Evolutionary conservation across 1,140 invertebrate genomes (phyloP), one percentile per base, ranked within the genome.

Genomic region (Forficula auricularia): DNA sequence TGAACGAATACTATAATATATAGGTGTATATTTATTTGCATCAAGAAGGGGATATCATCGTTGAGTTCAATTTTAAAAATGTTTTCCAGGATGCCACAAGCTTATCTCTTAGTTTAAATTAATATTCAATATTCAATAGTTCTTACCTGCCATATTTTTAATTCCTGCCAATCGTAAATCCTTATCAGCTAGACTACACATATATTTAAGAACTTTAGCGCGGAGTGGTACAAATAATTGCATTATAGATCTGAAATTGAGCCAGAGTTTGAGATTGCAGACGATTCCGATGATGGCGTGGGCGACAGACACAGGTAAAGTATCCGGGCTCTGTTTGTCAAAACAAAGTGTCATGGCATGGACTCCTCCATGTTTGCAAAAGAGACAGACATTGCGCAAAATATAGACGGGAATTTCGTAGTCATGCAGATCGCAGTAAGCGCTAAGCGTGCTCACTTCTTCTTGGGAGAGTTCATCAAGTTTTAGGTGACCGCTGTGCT

Each of bases 251-350:
- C 81, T 75, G 53, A 84, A 87, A 64, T 91, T 91, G 50, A 94
- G 72, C 88, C 88, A 94, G n/a, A 90, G 63, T 56, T 91, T 87
- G 32, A 94, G 74, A 70, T 91, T 90, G 45, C 86, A 85, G 47
- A 90, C 80, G 42, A 89, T 75, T 50, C 79, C 80, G 50, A 91
- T 84, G 57, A 94, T 82, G 19, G 84, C 79, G 68, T 92, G 86
- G 15, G 86, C 86, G 55, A 89, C 78, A 19, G 79, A 79, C 43
- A 90, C 71, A 3, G 87, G 82, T 48, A 94, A 65, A 22, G 69
- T 71, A 49, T 78, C 74, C 8, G 83, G 77, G 50, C 74, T 72
- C 6, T 73, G 68, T 54, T 71, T 52, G 50, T 84, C 81, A 63
- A 92, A 90, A 58, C 82, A 85, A 44, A 75, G 64, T 22, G 78